Conservation (phyloP, 2,888 invertebrate species). For the Clanis bilineata region DNA sequence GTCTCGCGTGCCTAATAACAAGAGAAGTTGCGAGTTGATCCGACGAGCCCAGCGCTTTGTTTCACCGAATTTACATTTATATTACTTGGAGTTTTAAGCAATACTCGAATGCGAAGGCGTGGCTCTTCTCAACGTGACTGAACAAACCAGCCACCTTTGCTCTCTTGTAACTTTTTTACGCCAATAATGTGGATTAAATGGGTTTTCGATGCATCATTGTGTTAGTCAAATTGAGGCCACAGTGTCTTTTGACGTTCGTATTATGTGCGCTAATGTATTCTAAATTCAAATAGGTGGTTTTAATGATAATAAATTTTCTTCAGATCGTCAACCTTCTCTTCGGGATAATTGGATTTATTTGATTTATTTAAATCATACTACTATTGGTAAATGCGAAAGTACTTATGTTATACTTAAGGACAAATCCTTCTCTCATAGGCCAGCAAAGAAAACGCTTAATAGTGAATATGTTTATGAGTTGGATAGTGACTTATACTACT, state of each 20-base stretch:
- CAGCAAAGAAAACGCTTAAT: too few species aligned
- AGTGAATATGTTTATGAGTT: too few species aligned
- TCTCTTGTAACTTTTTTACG: not conserved
- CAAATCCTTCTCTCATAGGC: too few species aligned
- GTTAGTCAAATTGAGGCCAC: not conserved
- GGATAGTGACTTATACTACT: too few species aligned
- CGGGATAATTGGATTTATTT: too few species aligned
- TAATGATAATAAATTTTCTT: too few species aligned
- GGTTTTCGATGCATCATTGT: conserved; percentile 8
- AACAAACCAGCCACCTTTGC: conserved; percentile 15
- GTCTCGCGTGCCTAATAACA: conserved; percentile 36
- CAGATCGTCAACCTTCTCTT: too few species aligned
- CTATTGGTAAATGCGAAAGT: too few species aligned
- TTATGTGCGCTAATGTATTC: not conserved
- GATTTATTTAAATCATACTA: too few species aligned
- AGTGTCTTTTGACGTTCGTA: not conserved
- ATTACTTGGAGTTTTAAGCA: conserved; percentile 60
- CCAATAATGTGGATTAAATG: not conserved
- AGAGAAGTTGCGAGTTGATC: conserved; percentile 43
- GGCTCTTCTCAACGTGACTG: conserved; percentile 1
- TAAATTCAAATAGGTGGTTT: not conserved
- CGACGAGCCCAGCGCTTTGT: conserved; percentile 41
- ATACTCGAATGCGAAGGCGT: conserved; percentile 40
- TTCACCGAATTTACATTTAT: conserved; percentile 61
- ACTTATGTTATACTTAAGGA: too few species aligned